Base-by-base conservation (phyloP, 2,113 vertebrate species). In the Struthio camelus region DNA sequence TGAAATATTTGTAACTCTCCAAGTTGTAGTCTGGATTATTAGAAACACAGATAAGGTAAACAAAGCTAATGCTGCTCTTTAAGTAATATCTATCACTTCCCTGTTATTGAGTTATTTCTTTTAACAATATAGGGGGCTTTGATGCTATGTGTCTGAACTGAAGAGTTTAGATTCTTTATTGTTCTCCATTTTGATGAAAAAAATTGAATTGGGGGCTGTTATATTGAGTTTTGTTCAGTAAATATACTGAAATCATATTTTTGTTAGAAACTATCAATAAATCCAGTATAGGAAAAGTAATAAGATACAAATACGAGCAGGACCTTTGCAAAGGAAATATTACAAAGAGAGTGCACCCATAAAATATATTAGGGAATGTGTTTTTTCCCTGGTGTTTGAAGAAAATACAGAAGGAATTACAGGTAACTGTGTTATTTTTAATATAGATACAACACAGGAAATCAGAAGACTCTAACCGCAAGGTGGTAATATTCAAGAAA, bases 251-350 rank as follows among this genome's bases (percentile, higher is more conserved):
- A 99, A 99, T 99, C 96, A 96, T 98, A 99, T 99, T 99, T 99
- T 99, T 99, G 98, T 98, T 98, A 99, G 99, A 98, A 99, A 98
- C 99, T 99, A 99, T 99, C 99, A 99, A 99, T 99, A 99, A 98
- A 99, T 99, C 99, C 99, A 98, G 98, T 98, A 98, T 98, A 98
- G 98, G 98, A 98, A 99, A 99, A 99, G 98, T 98, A 99, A 99
- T 98, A 99, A 98, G 98, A 99, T 98, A 98, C 98, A 98, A 98
- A 98, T 98, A 98, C 98, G 98, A 98, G 97, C 97, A 98, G 98
- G 98, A 98, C 98, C 97, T 98, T 98, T 98, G 98, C 98, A 98
- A 98, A 98, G 96, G 97, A 98, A 98, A 98, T 98, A 98, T 98
- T 97, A 95, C 96, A 97, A 97, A 98, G 95, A 97, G 93, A 98